Evolutionary conservation across 2,113 vertebrate genomes (phyloP).

Genomic region (Osmerus mordax): DNA sequence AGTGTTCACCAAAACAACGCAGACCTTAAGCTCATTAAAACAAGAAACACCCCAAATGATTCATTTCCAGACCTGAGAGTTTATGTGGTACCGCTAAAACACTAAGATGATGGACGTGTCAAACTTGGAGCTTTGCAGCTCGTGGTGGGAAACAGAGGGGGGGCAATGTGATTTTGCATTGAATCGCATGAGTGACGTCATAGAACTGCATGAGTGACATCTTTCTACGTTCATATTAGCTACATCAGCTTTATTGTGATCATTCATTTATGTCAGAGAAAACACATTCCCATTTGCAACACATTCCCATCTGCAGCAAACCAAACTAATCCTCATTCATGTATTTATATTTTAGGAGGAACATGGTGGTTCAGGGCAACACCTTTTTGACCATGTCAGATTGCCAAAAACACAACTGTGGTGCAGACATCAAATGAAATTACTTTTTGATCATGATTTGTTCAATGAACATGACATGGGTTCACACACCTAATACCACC

Average conservation of each 20-base stretch:
- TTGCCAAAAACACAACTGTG: too few relatives aligned
- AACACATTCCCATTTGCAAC: constrained; percentile 8
- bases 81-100: constrained; percentile 63
- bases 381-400: neutral
- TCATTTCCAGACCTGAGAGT: constrained; percentile 75
- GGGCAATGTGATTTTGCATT: constrained; percentile 60
- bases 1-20: constrained; percentile 64
- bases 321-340: constrained; percentile 3
- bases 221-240: constrained; percentile 25
- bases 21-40: constrained; percentile 54
- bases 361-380: neutral
- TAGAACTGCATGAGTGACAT: constrained; percentile 62
- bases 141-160: constrained; percentile 29
- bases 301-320: neutral
- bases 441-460: neutral
- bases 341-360: too few relatives aligned
- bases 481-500: neutral
- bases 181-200: constrained; percentile 64
- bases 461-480: neutral
- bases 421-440: too few relatives aligned
- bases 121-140: constrained; percentile 41
- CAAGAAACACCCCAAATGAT: constrained; percentile 51
- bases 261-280: constrained; percentile 13
- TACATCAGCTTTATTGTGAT: constrained; percentile 36
- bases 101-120: constrained; percentile 49